phyloP scores from a whole-genome alignment of 1,140 invertebrate species.

The Scaptomyza hsui region DNA sequence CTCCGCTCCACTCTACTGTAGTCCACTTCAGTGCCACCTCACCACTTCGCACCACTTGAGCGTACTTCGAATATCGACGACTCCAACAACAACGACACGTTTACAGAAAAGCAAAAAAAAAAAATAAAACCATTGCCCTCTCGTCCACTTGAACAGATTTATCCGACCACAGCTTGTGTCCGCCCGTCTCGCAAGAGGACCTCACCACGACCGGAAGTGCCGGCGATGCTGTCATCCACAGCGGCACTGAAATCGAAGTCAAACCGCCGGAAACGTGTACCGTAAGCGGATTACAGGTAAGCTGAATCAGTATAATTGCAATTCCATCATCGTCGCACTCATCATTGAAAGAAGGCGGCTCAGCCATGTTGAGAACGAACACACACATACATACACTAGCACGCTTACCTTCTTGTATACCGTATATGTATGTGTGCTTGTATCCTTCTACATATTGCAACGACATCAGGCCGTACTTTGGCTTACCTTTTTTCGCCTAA shows the following conservation, averaged over 20 bases:
- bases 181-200: constrained; percentile 68
- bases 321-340: constrained; percentile 64
- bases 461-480: constrained; percentile 10
- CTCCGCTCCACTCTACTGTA: constrained; percentile 21
- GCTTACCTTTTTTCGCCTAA: constrained; percentile 49
- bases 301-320: constrained; percentile 72
- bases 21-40: constrained; percentile 10
- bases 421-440: neutral
- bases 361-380: constrained; percentile 16
- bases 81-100: constrained; percentile 38
- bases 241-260: constrained; percentile 74
- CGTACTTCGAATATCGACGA: constrained; percentile 36
- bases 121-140: constrained; percentile 50
- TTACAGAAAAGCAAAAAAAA: constrained; percentile 9
- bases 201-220: constrained; percentile 63
- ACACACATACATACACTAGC: constrained; percentile 5
- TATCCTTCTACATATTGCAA: constrained; percentile 25
- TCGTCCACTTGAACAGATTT: constrained; percentile 70
- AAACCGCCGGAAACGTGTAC: constrained; percentile 83
- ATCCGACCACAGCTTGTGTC: constrained; percentile 74
- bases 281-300: constrained; percentile 85
- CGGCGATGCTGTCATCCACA: constrained; percentile 65
- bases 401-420: neutral
- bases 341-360: constrained; percentile 48
- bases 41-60: constrained; percentile 31